Percentiles rank a stretch among this genome's conserved stretches.
phyloP scores from a whole-genome alignment of 2,888 invertebrate species.

The Watsonalla cultraria region DNA sequence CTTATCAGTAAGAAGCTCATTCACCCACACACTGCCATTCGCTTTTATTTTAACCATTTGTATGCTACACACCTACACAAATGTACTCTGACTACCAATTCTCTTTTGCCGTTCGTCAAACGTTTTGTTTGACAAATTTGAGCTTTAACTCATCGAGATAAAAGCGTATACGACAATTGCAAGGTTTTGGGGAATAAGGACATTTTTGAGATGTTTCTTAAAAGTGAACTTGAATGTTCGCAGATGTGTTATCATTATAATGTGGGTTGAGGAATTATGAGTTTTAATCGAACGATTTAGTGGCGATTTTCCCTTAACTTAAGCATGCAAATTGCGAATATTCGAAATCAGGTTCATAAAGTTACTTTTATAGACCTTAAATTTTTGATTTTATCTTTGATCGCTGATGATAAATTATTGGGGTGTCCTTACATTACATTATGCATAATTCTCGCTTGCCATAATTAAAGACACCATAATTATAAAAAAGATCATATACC shows the following conservation, averaged over 20 bases:
- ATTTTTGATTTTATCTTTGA: neutral
- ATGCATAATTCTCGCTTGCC: too few species aligned
- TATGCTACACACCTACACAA: constrained; percentile 21
- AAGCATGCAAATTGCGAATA: constrained; percentile 14
- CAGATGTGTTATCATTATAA: constrained; percentile 34
- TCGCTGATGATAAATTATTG: neutral
- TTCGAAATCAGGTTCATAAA: constrained; percentile 7
- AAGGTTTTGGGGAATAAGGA: neutral
- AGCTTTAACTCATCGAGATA: neutral
- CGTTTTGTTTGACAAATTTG: neutral
- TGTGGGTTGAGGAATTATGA: constrained; percentile 23
- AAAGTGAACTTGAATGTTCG: constrained; percentile 24
- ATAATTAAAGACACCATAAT: too few species aligned
- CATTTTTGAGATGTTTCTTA: constrained; percentile 34
- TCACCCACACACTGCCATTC: constrained; percentile 42
- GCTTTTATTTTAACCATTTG: constrained; percentile 32
- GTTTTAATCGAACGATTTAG: constrained; percentile 14
- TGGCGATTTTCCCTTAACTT: constrained; percentile 13
- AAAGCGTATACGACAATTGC: constrained; percentile 1
- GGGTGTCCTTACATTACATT: too few species aligned
- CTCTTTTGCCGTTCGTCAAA: neutral
- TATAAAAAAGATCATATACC: too few species aligned
- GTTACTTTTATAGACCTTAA: neutral
- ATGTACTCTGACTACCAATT: constrained; percentile 1
- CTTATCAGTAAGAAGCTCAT: constrained; percentile 59